Base-by-base conservation (phyloP, 1,140 invertebrate genomes). In the Colletes latitarsis region DNA sequence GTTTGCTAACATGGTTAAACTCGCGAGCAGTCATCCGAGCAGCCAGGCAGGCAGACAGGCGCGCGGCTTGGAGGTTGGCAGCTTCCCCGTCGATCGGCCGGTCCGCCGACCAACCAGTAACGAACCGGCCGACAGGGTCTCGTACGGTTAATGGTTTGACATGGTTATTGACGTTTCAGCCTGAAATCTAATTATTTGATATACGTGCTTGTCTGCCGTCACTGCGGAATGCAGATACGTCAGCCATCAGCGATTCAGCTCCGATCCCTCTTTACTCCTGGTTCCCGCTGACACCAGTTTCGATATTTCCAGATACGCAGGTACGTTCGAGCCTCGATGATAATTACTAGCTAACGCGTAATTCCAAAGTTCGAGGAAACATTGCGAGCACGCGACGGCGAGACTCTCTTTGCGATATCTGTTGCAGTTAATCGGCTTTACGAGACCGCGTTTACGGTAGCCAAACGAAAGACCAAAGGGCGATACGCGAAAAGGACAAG, bases 161-260 rank as follows among this genome's bases (percentile, higher is more conserved):
- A 92, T 90, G 93, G 92, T 93, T 93, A 93, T 93, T 93, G 93
- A 92, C 93, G 90, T 93, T 93, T 93, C 89, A 88, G 89, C 78
- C 88, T 83, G 82, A 89, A 93, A 93, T 93, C 90, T 88, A 93
- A 93, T 93, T 93, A 93, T 90, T 91, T 86, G 88, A 91, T 92
- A 90, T 89, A 91, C 92, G 92, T 92, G 90, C 91, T 86, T 86
- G 86, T 90, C 89, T 83, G 86, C 81, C 85, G 80, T 86, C 86
- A 84, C 79, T 73, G 68, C 68, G 82, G 82, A 85, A 89, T 85
- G 88, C 77, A 82, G 82, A 79, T 82, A 84, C 89, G 85, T 89
- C 87, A 88, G 77, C 88, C 82, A 87, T 88, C 85, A 87, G 63
- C 82, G 77, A 63, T 58, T 67, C 86, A 75, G 74, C 79, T 73